Conservation (phyloP, 2,113 vertebrate genomes). For the Montifringilla adamsi region DNA sequence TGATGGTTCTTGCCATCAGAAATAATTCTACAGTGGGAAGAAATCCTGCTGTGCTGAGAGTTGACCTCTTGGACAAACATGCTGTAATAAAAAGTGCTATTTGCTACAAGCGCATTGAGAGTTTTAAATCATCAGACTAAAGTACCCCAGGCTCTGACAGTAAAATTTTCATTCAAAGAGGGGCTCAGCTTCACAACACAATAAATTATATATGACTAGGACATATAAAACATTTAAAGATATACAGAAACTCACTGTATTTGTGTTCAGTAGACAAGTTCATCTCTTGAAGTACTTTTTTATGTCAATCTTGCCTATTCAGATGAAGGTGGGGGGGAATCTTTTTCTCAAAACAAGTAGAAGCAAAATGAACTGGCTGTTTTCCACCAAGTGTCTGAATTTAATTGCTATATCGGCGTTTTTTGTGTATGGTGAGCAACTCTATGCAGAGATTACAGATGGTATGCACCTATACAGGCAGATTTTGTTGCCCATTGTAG, state of each 20-base stretch:
- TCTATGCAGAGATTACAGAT: not conserved
- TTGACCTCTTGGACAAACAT: conserved; percentile 84
- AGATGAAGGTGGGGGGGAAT: conserved; percentile 18
- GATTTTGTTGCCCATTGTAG: not conserved
- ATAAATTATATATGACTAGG: conserved; percentile 83
- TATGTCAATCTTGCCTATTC: conserved; percentile 70
- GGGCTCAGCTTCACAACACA: conserved; percentile 81
- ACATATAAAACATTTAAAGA: conserved; percentile 84
- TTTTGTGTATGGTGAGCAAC: not conserved
- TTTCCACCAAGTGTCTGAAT: not conserved
- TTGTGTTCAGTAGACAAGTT: conserved; percentile 72
- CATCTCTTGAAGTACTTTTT: conserved; percentile 71
- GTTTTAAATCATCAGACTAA: conserved; percentile 83
- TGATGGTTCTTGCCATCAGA: conserved; percentile 60
- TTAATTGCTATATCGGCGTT: not conserved
- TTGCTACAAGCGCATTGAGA: conserved; percentile 72
- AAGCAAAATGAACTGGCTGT: not conserved
- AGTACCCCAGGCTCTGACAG: conserved; percentile 76
- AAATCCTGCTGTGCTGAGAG: conserved; percentile 66
- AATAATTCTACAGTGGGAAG: conserved; percentile 68
- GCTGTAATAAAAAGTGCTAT: conserved; percentile 77
- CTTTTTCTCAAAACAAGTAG: conserved; percentile 13
- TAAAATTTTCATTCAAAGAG: conserved; percentile 84
- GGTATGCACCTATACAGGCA: not conserved
- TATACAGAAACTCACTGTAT: conserved; percentile 75